Base-by-base conservation (phyloP, 2,797 vertebrate genomes). In the Chromis chromis region DNA sequence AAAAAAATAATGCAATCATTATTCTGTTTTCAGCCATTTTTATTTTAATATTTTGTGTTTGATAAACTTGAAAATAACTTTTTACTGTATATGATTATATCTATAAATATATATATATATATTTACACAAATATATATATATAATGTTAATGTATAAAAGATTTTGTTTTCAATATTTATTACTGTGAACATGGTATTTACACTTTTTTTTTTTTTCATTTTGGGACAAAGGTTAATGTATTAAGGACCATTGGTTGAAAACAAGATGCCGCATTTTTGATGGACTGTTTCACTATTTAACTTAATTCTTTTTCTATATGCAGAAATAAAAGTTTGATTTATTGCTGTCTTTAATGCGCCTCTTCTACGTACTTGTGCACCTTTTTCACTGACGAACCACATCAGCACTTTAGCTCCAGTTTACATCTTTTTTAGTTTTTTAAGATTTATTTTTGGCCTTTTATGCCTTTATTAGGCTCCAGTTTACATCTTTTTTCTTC, bases 111-210 rank as follows among this genome's bases (percentile, higher is more conserved):
- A 75, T 83, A 70, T 83, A 70, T 65, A 76, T 87, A 86, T 90
- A 85, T 91, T 85, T 78, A 89, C 79, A 88, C 70, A 86, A 76
- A 89, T 82, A 90, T 88, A 87, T 87, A 94, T 96, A 95, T 95
- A 94, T 92, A 94, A 90, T 95, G 91, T 95, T 92, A 95, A 92
- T 97, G 95, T 97, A 96, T 95, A 94, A 91, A 93, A 91, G 49
- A 92, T 86, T 88, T 91, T 93, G 88, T 96, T 97, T 95, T 94
- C 93, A 94, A 96, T 98, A 97, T 97, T 97, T 98, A 96, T 98
- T 96, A 97, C 95, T 96, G 96, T 98, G 96, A 96, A 96, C 92
- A 94, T 96, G 92, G 94, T 95, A 96, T 96, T 96, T 94, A 94
- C 93, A 94, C 92, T 94, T 94, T 95, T 84, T 42, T 52, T 62